Base-by-base conservation (phyloP, 92 coral and sea anemone genomes). In the Paragorgia papillata region DNA sequence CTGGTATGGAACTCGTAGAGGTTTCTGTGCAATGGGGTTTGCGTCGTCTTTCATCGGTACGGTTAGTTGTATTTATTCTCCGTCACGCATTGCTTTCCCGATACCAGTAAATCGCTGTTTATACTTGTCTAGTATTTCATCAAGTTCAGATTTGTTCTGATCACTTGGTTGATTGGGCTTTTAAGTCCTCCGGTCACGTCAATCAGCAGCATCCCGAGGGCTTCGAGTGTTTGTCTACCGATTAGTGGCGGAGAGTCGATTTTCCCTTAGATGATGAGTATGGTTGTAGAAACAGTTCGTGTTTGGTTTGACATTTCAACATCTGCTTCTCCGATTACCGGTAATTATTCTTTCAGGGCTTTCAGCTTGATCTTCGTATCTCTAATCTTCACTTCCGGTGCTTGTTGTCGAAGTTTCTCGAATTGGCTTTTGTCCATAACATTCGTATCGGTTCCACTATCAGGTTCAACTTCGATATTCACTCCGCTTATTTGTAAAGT, bases 161-260 rank as follows among this genome's bases (percentile, higher is more conserved):
- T n/a, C n/a, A n/a, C n/a, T n/a, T n/a, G n/a, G n/a, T n/a, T n/a
- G n/a, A n/a, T n/a, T 37, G 92, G 89, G 12, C 66, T 13, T 33
- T 58, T 75, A 29, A 88, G 84, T 34, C 82, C 70, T 49, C 90
- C 90, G 26, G 88, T 83, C 7, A 59, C 67, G 77, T 87, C 90
- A 53, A 82, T 77, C 19, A 74, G 59, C 40, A 84, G 53, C 85
- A 88, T 85, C n/a, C 89, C 89, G 49, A 84, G 84, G 15, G 84
- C 91, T 75, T 87, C 83, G 14, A 87, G 74, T 35, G 88, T 79
- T 65, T 65, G 59, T 59, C 85, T 74, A n/a, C n/a, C n/a, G n/a
- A n/a, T n/a, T n/a, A n/a, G n/a, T n/a, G n/a, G n/a, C n/a, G n/a
- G n/a, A n/a, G n/a, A n/a, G n/a, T n/a, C n/a, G n/a, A n/a, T n/a